These are phyloP conservation scores for Nycticryphes semicollaris DNA, from an alignment of 2,113 vertebrate genomes.

Conservation along the genomic window DNA sequence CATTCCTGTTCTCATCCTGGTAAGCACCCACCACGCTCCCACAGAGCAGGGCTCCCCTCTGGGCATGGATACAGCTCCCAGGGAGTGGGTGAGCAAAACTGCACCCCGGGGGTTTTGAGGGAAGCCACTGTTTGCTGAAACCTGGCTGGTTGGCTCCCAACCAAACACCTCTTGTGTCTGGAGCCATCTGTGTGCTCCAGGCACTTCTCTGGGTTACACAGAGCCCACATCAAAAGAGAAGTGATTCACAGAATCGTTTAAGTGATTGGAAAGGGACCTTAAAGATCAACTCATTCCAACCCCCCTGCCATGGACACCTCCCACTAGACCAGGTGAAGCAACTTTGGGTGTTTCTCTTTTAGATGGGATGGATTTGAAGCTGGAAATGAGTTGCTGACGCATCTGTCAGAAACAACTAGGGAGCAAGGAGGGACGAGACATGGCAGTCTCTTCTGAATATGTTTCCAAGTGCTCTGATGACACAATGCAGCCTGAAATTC, in stretches of 20 bases:
- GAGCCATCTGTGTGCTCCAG: neutral
- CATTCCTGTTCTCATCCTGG: neutral
- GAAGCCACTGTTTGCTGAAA: neutral
- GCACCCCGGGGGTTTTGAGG: neutral
- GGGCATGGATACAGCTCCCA: rapidly evolving
- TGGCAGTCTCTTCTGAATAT: neutral
- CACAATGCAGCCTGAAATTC: neutral
- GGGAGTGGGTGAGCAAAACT: neutral
- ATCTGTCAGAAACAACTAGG: neutral
- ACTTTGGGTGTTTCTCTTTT: neutral
- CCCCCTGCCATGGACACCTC: neutral
- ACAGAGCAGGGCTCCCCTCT: neutral
- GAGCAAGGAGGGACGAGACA: neutral
- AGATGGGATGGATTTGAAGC: neutral
- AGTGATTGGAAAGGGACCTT: neutral
- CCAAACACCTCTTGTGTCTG: neutral
- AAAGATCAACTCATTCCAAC: neutral
- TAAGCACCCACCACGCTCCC: rapidly evolving
- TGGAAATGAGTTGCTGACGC: neutral
- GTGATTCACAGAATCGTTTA: neutral
- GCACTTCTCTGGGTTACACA: neutral
- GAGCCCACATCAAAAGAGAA: neutral
- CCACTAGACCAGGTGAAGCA: neutral
- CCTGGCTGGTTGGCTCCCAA: neutral
- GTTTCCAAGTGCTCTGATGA: neutral